These are phyloP conservation scores for Zaprionus inermis DNA, from an alignment of 1,140 invertebrate species.

Conservation along the genomic window DNA sequence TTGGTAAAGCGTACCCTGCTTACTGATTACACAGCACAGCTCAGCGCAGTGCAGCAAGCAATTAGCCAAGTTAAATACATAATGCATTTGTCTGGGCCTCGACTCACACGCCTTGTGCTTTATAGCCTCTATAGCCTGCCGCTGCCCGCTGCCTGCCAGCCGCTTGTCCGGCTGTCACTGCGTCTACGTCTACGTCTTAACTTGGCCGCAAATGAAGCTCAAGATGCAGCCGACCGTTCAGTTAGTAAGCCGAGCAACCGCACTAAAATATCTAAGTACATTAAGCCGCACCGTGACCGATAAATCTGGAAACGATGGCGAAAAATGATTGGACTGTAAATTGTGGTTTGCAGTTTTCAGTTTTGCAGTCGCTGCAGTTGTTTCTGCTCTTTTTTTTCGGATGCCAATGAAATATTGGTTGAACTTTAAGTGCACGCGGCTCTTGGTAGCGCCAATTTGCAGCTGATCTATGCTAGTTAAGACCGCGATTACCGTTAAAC, in stretches of 20 bases:
- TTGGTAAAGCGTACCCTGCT: slow-evolving; percentile 57
- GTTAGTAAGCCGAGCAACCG: slow-evolving; percentile 35
- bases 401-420: slow-evolving; percentile 35
- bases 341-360: slow-evolving; percentile 17
- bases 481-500: slow-evolving; percentile 49
- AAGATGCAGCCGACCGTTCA: slow-evolving; percentile 46
- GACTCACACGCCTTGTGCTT: slow-evolving; percentile 31
- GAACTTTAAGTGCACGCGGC: slow-evolving; percentile 31
- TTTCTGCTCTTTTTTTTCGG: background rate
- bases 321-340: slow-evolving; percentile 45
- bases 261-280: slow-evolving; percentile 17
- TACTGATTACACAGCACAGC: slow-evolving; percentile 47
- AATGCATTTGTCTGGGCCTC: slow-evolving; percentile 58
- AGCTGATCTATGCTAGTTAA: slow-evolving; percentile 48
- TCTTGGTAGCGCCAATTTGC: slow-evolving; percentile 52
- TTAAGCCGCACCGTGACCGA: slow-evolving; percentile 60
- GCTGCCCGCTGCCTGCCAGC: background rate
- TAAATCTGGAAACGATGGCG: slow-evolving; percentile 53
- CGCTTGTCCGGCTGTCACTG: slow-evolving; percentile 43
- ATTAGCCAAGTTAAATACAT: slow-evolving; percentile 66
- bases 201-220: slow-evolving; percentile 37
- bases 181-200: slow-evolving; percentile 39
- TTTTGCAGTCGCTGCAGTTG: background rate
- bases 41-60: slow-evolving; percentile 40
- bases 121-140: slow-evolving; percentile 7